These are phyloP conservation scores for Alfaro cultratus DNA, from an alignment of 2,797 vertebrate species.

Conservation along the genomic window DNA sequence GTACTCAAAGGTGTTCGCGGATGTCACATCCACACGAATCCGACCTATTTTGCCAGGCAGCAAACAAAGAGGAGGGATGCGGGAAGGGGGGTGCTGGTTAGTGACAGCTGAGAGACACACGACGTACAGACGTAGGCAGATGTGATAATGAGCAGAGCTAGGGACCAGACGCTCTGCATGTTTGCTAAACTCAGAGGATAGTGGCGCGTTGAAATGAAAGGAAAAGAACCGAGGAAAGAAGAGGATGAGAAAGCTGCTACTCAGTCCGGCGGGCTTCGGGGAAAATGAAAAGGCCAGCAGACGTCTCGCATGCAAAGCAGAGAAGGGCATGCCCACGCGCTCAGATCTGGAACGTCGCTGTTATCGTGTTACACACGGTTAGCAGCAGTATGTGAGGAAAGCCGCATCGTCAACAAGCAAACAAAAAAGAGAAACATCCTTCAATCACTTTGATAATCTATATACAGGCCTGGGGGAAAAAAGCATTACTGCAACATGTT, in stretches of 20 bases:
- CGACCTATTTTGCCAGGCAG: conserved; percentile 22
- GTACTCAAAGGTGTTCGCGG: not conserved
- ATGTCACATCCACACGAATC: conserved; percentile 10
- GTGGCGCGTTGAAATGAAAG: not conserved
- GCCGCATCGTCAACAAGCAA: not conserved
- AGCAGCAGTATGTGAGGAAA: no score
- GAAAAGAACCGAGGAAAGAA: conserved; percentile 40
- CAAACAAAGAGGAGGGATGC: conserved; percentile 6
- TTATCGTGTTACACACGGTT: not conserved
- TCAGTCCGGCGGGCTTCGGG: conserved; percentile 9
- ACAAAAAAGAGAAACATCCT: not conserved
- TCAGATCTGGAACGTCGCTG: not conserved
- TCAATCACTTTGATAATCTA: not conserved
- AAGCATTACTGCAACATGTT: not conserved
- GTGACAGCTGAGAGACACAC: conserved; percentile 23
- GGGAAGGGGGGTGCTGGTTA: not conserved
- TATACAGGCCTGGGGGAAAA: not conserved
- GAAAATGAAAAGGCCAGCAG: conserved; percentile 14
- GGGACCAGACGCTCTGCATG: conserved; percentile 45
- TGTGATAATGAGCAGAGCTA: conserved; percentile 2
- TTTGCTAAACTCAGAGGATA: conserved; percentile 17
- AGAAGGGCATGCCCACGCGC: not conserved
- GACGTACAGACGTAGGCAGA: conserved; percentile 16
- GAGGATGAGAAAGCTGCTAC: conserved; percentile 28
- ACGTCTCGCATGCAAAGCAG: conserved; percentile 24